phyloP scores from a whole-genome alignment of 2,113 vertebrate genomes.

The Ptyas mucosa region DNA sequence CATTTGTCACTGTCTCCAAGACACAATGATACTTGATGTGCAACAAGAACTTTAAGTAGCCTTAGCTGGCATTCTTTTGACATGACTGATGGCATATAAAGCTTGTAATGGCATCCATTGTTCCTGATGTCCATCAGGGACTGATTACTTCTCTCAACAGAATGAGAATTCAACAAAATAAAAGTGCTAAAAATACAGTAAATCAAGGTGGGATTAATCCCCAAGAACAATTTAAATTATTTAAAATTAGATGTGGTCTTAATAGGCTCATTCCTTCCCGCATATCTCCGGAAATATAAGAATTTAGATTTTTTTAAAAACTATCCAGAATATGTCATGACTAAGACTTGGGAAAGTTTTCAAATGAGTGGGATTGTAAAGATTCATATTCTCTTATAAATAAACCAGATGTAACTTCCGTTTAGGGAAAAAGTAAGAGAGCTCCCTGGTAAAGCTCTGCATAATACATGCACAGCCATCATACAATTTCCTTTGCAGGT shows the following conservation, averaged over 20 bases:
- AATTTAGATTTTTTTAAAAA: neutral
- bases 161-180: neutral
- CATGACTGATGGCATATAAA: neutral
- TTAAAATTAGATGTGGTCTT: neutral
- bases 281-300: neutral
- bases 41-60: neutral
- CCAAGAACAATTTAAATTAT: neutral
- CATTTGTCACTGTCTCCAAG: too few species aligned
- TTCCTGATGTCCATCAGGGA: neutral
- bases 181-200: neutral
- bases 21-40: too few species aligned
- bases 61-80: neutral
- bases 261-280: neutral
- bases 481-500: neutral
- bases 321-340: neutral
- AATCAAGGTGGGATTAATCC: neutral
- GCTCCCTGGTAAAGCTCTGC: neutral
- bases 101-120: neutral
- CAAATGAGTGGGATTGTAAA: neutral
- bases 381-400: neutral
- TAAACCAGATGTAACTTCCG: neutral
- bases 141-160: neutral
- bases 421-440: neutral
- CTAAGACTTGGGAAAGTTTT: neutral
- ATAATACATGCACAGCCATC: neutral